Conservation (phyloP, 2,888 invertebrate species). For the Ichneumoninae sp. region DNA sequence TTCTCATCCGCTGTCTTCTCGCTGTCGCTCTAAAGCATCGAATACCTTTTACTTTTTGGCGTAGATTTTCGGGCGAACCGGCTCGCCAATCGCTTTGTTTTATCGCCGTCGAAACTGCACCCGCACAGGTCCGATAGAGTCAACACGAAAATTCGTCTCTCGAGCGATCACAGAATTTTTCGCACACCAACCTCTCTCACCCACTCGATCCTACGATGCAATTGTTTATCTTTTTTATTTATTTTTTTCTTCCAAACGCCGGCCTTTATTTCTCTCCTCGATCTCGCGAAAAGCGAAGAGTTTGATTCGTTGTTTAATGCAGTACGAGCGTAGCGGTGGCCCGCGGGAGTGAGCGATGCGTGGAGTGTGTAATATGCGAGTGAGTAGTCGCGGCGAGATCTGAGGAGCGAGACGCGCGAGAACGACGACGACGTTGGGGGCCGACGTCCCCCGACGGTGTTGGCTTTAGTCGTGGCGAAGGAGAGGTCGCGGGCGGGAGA, state of each 20-base stretch:
- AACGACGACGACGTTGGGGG: conserved; percentile 67
- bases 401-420: conserved; percentile 55
- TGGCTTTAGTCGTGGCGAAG: conserved; percentile 40
- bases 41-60: background rate
- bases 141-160: background rate
- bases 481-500: conserved; percentile 63
- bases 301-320: background rate
- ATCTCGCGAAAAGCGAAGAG: background rate
- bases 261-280: background rate
- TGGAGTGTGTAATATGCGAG: conserved; percentile 30
- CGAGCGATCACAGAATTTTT: conserved; percentile 1
- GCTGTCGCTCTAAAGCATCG: background rate
- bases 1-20: background rate
- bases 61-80: background rate
- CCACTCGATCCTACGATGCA: background rate
- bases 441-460: conserved; percentile 36
- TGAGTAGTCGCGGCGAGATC: conserved; percentile 55
- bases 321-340: background rate
- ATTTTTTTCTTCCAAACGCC: conserved; percentile 3
- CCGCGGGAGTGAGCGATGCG: conserved; percentile 17
- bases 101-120: conserved; percentile 22
- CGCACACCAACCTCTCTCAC: conserved; percentile 14
- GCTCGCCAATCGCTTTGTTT: conserved; percentile 8
- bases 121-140: conserved; percentile 19
- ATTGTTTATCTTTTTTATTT: conserved; percentile 22